A percentile compares a stretch with the other conserved stretches of the same genome.
Conservation (phyloP, 92 coral and sea anemone genomes). For the Epizoanthus stellaris region DNA sequence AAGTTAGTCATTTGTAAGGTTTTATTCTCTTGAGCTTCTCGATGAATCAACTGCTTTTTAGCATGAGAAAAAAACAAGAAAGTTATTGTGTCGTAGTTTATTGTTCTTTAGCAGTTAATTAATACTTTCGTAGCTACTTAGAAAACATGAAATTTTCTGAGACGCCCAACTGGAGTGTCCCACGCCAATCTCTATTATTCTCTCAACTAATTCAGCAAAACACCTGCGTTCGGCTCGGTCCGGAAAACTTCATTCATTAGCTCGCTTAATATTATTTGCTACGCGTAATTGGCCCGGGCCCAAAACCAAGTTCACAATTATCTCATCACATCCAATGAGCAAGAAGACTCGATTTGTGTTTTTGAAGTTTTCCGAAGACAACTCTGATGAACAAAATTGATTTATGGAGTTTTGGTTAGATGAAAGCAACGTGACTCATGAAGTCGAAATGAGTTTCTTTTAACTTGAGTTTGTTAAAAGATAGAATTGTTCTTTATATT, state of each 20-base stretch:
- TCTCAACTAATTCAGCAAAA: slow-evolving; percentile 12
- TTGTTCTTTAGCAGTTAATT: slow-evolving; percentile 86
- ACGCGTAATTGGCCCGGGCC: slow-evolving; percentile 71
- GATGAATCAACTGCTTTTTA: slow-evolving; percentile 36
- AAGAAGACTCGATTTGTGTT: slow-evolving; percentile 57
- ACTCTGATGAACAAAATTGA: background rate
- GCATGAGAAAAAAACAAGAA: slow-evolving; percentile 49
- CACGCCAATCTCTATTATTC: slow-evolving; percentile 67
- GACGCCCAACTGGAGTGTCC: slow-evolving; percentile 63
- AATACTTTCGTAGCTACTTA: slow-evolving; percentile 80
- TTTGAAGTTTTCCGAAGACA: slow-evolving; percentile 52
- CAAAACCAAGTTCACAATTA: slow-evolving; percentile 68
- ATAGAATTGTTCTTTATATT: background rate
- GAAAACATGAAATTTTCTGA: slow-evolving; percentile 59
- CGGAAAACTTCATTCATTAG: slow-evolving; percentile 75
- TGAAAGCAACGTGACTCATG: slow-evolving; percentile 5
- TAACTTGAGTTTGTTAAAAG: slow-evolving; percentile 1
- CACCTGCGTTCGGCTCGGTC: slow-evolving; percentile 43
- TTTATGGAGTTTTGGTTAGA: slow-evolving; percentile 11
- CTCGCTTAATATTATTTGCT: slow-evolving; percentile 57
- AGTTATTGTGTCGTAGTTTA: slow-evolving; percentile 58
- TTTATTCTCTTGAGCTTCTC: slow-evolving; percentile 13
- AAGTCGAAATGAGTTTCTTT: background rate
- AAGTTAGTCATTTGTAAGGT: slow-evolving; percentile 30
- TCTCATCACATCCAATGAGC: slow-evolving; percentile 73